Conservation (phyloP, 2,888 invertebrate genomes). For the Gisinianus flammeolus region DNA sequence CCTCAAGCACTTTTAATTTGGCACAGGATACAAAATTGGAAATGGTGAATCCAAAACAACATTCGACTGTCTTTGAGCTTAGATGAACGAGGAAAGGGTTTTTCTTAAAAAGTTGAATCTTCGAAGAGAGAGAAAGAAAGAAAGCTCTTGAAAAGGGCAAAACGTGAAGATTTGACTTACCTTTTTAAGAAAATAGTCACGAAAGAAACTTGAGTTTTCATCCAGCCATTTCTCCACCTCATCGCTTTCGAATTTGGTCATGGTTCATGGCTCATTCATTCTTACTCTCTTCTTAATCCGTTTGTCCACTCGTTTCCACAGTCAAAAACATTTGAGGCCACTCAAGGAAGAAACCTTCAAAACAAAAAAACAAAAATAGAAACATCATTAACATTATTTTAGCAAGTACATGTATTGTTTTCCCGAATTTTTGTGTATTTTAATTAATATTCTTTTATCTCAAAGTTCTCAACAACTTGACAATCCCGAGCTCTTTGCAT, state of each 20-base stretch:
- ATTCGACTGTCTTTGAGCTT: too few species aligned
- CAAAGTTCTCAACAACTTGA: too few species aligned
- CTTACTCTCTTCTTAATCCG: neutral
- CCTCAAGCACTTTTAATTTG: neutral
- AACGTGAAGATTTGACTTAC: slow-evolving; percentile 55
- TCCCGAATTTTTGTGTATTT: too few species aligned
- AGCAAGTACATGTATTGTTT: neutral
- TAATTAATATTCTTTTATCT: too few species aligned
- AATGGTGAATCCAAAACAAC: too few species aligned
- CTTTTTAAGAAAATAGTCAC: slow-evolving; percentile 64
- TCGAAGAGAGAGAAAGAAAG: neutral
- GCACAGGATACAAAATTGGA: too few species aligned
- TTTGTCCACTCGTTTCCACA: slow-evolving; percentile 3
- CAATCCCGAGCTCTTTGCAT: too few species aligned
- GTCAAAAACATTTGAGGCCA: neutral
- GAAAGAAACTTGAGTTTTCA: slow-evolving; percentile 62
- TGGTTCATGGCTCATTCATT: slow-evolving; percentile 54
- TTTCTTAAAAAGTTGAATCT: neutral
- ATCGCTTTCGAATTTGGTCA: slow-evolving; percentile 58
- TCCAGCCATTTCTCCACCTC: slow-evolving; percentile 65
- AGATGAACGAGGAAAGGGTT: neutral
- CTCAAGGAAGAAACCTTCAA: neutral
- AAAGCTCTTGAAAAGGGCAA: neutral
- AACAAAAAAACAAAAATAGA: neutral
- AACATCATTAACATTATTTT: neutral